Base-by-base conservation (phyloP, 2,113 vertebrate species). In the Hydrolagus affinis region DNA sequence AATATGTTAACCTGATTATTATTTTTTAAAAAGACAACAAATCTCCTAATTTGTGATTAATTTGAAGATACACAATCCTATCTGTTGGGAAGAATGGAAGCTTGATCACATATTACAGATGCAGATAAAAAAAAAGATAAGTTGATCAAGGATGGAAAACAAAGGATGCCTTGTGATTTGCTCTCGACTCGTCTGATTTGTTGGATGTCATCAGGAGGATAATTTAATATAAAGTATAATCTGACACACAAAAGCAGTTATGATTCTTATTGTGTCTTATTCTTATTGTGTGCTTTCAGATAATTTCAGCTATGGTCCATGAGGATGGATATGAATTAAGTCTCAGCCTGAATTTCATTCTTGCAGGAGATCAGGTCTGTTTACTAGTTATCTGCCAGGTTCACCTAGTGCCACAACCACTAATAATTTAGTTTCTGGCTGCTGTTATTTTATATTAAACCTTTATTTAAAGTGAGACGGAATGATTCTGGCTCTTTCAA, bases 321-420 rank as follows among this genome's bases (percentile, higher is more conserved):
- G 95, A 99, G 85, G 94, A 96, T 86, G 89, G 88, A 17, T 88
- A 30, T 72, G 93, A 97, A 89, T 93, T 98, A 89, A 95, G 92
- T 80, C 88, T 99, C 89, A 95, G 90, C 8, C 0, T 98, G 88
- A 96, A 93, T 90, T 99, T 97, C 0, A 87, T 93, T 80, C 89
- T 93, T 59, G 93, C 90, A 1, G 83, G 87, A 88, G 91, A 90
- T 83, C 94, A 94, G 91, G 94, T 95, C 83, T 85, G 92, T 89
- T 86, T 2, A 3, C 44, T 17, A 1, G 23, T 75, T 68, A 64
- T 64, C 75, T 77, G 56, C 44, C 59, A 15, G 56, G n/a, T 77
- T 60, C 21, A 77, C 4, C 21, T 60, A 28, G n/a, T 60, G 8
- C n/a, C 8, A 59, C 57, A n/a, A 57, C 56, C 56, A 6, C 59